Conservation (phyloP, 2,888 invertebrate genomes). For the Fissipunctia ypsillon region DNA sequence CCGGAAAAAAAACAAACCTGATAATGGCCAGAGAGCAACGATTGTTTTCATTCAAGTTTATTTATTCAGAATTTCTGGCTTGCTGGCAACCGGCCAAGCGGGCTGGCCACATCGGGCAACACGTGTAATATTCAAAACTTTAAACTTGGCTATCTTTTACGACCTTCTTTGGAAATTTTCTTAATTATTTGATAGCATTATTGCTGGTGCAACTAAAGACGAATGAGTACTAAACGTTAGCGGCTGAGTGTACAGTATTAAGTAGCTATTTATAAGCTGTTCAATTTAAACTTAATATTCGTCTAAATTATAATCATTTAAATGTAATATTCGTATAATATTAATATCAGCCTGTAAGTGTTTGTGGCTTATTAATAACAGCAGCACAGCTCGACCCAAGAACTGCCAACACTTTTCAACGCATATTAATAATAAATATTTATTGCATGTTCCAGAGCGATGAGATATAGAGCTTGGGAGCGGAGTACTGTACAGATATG, state of each 20-base stretch:
- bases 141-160: constrained; percentile 8
- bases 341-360: too few relatives aligned
- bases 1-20: constrained; percentile 33
- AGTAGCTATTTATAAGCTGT: background rate
- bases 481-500: too few relatives aligned
- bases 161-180: background rate
- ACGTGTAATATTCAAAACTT: constrained; percentile 38
- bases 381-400: too few relatives aligned
- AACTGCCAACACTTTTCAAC: too few relatives aligned
- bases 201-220: background rate
- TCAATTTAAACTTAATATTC: too few relatives aligned
- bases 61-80: constrained; percentile 31
- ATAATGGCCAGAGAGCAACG: constrained; percentile 32
- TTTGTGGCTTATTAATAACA: too few relatives aligned
- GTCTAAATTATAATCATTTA: too few relatives aligned
- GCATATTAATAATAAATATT: too few relatives aligned
- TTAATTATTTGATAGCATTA: constrained; percentile 16
- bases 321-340: too few relatives aligned
- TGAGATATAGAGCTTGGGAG: too few relatives aligned
- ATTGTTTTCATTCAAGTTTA: constrained; percentile 40
- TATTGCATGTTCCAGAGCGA: too few relatives aligned
- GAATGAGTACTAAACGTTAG: background rate
- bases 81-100: constrained; percentile 41
- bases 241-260: background rate
- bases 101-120: constrained; percentile 22